Evolutionary conservation across 1,140 invertebrate genomes (phyloP).

Genomic region (Halesus radiatus): DNA sequence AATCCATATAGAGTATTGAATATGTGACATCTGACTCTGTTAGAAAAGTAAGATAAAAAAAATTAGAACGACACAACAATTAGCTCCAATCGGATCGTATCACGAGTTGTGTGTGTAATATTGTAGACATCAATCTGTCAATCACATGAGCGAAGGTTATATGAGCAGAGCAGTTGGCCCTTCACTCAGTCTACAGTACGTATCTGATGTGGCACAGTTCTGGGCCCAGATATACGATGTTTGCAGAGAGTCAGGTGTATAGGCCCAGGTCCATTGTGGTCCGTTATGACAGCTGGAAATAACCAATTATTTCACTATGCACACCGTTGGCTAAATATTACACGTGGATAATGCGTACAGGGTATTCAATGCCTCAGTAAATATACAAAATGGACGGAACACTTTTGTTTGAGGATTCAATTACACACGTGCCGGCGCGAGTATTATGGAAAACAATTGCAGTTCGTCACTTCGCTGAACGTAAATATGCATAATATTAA

Average conservation of each 20-base stretch:
- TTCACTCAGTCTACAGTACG: neutral
- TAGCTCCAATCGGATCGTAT: neutral
- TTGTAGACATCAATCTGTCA: slow-evolving; percentile 11
- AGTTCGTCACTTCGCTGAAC: no score
- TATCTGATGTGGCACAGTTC: no score
- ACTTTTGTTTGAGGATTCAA: no score
- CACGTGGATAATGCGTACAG: neutral
- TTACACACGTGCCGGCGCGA: no score
- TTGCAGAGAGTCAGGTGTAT: neutral
- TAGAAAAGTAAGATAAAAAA: neutral
- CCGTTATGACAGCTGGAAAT: slow-evolving; percentile 16
- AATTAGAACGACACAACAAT: neutral
- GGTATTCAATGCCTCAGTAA: neutral
- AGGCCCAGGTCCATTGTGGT: neutral
- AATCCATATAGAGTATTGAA: no score
- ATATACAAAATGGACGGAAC: neutral
- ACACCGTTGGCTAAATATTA: slow-evolving; percentile 6
- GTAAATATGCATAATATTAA: no score
- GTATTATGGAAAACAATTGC: no score
- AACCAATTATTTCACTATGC: slow-evolving; percentile 9
- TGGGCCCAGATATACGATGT: no score
- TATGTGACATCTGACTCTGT: neutral
- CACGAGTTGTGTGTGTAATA: neutral
- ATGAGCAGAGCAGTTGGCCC: neutral
- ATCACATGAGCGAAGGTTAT: neutral